These are phyloP conservation scores for Tichodroma muraria DNA, from an alignment of 2,113 vertebrate species.

Conservation along the genomic window DNA sequence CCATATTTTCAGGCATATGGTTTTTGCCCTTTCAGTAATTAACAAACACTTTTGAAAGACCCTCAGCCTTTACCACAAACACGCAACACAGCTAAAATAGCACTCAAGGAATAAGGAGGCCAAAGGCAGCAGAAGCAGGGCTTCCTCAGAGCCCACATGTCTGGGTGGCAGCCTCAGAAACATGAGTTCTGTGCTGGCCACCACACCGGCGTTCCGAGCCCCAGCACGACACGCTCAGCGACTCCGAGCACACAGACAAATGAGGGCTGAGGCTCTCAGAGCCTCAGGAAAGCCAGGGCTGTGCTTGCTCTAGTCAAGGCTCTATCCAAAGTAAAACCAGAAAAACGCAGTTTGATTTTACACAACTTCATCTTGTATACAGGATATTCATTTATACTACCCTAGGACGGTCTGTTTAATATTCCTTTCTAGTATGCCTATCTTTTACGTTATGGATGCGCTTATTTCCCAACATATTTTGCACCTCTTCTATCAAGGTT, in stretches of 20 bases:
- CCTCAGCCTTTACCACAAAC: background rate
- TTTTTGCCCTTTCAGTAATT: background rate
- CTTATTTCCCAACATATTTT: background rate
- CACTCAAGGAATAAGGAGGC: background rate
- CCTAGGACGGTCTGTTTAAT: background rate
- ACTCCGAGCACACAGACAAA: rapidly evolving
- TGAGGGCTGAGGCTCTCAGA: rapidly evolving
- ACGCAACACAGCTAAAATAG: background rate
- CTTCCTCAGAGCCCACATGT: background rate
- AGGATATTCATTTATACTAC: background rate
- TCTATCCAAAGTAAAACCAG: background rate
- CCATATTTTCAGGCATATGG: background rate
- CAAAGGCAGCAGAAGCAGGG: background rate
- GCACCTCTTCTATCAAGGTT: background rate
- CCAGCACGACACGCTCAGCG: rapidly evolving
- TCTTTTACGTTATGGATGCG: background rate
- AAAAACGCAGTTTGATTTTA: background rate
- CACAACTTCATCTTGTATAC: background rate
- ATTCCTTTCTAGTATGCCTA: background rate
- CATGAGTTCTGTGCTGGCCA: background rate
- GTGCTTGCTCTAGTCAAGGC: background rate
- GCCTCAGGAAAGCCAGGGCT: background rate
- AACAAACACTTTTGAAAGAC: background rate
- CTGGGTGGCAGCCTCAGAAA: background rate
- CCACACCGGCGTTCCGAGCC: rapidly evolving